Conservation (phyloP, 2,113 vertebrate species). For the Narcine bancroftii region DNA sequence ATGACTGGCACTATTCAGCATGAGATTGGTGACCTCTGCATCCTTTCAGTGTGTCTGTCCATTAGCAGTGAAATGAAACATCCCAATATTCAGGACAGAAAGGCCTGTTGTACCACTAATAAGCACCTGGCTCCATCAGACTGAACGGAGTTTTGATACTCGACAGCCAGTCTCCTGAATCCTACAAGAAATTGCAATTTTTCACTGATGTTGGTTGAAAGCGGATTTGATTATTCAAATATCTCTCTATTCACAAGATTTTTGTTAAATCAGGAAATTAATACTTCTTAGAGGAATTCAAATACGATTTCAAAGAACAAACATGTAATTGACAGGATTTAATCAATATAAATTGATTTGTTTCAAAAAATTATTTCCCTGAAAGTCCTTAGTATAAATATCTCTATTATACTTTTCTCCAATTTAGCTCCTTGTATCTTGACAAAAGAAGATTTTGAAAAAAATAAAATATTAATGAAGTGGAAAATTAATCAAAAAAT, state of each 20-base stretch:
- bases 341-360: background rate
- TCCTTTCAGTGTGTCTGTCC: background rate
- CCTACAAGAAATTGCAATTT: background rate
- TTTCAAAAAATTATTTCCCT: background rate
- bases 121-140: background rate
- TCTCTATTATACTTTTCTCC: conserved; percentile 24
- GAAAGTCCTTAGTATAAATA: background rate
- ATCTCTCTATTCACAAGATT: background rate
- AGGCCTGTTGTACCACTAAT: background rate
- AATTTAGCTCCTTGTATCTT: conserved; percentile 43
- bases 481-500: accelerated
- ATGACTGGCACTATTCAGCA: background rate
- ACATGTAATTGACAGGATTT: background rate
- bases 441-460: conserved; percentile 25
- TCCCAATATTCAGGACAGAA: background rate
- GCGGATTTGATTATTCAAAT: background rate
- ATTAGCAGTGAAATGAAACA: background rate
- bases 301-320: background rate
- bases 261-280: background rate
- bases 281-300: too few relatives aligned
- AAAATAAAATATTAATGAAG: accelerated
- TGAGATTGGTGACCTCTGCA: background rate
- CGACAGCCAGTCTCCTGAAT: background rate
- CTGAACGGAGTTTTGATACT: too few relatives aligned
- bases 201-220: background rate